These are phyloP conservation scores for Lasioglossum morio DNA, from an alignment of 2,888 invertebrate genomes.

Conservation along the genomic window DNA sequence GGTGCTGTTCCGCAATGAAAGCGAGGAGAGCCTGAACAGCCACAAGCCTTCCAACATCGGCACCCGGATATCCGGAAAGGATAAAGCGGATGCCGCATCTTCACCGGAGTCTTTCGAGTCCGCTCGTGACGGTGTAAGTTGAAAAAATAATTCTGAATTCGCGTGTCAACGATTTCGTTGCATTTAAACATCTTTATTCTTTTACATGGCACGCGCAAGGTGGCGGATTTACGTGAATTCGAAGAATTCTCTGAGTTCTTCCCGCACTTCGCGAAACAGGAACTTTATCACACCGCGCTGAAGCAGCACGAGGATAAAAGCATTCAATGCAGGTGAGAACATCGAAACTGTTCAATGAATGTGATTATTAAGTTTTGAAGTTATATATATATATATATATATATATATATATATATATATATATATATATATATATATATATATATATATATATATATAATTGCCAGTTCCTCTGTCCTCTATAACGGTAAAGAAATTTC, in stretches of 20 bases:
- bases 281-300: conserved; percentile 94
- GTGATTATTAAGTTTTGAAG: neutral
- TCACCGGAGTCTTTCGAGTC: conserved; percentile 98
- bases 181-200: neutral
- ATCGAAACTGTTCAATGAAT: neutral
- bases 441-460: too few relatives aligned
- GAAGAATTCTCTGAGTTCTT: conserved; percentile 92
- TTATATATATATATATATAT: too few relatives aligned
- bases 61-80: conserved; percentile 83
- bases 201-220: conserved; percentile 85
- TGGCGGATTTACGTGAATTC: conserved; percentile 95
- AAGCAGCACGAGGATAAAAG: conserved; percentile 92
- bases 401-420: too few relatives aligned
- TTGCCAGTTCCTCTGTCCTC: too few relatives aligned
- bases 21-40: conserved; percentile 86
- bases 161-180: neutral
- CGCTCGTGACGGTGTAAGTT: conserved; percentile 93
- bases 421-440: too few relatives aligned
- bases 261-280: conserved; percentile 92
- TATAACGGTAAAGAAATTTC: too few relatives aligned
- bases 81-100: conserved; percentile 87
- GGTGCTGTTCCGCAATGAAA: conserved; percentile 92
- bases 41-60: conserved; percentile 85
- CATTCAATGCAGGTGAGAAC: conserved; percentile 88
- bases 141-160: neutral